Evolutionary conservation across 2,888 invertebrate species (phyloP), one percentile per base, ranked within the genome.

Genomic region (Orthosia gothica): DNA sequence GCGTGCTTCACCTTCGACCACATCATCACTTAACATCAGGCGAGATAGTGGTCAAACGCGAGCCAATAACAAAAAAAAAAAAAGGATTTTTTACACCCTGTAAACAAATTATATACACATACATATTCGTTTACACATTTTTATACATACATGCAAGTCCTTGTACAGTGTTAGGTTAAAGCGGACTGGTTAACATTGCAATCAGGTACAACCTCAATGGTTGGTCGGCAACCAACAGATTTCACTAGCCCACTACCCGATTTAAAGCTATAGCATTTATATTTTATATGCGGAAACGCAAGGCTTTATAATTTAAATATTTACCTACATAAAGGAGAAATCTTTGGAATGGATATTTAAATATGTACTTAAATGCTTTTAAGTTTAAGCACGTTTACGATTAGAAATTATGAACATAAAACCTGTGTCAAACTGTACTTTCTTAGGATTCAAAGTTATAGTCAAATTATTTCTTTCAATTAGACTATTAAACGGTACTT

Each of bases 211-310:
- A 77, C 76, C 81, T 78, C 75, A 67, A 70, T 83, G 69, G 76
- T 66, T 45, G 57, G 20, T 61, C 64, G 63, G 52, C 50, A 75
- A 67, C 69, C 57, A 18, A 40, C 62, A 66, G 81, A 70, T 87
- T 87, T 84, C 86, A 83, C 86, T 79, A 78, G 32, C 83, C 81
- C 47, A 81, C 75, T 78, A 71, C n/a, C 76, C 82, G 79, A 79
- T 78, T 80, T 75, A 65, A 70, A 59, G 15, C n/a, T 65, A 59
- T 11, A 54, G 20, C 16, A 65, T 73, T 58, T 57, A 20, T 58
- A 50, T 76, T 70, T 70, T 26, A 32, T 20, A 71, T 62, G 55
- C 66, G 72, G 57, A 68, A 64, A 52, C 18, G 57, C 12, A 61
- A 49, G 5, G 47, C 40, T 64, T 64, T 65, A 26, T 20, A 47